A percentile compares a stretch with the other conserved stretches of the same genome.
These are phyloP conservation scores for Rhagonycha lutea DNA, from an alignment of 2,888 invertebrate species.

Conservation along the genomic window DNA sequence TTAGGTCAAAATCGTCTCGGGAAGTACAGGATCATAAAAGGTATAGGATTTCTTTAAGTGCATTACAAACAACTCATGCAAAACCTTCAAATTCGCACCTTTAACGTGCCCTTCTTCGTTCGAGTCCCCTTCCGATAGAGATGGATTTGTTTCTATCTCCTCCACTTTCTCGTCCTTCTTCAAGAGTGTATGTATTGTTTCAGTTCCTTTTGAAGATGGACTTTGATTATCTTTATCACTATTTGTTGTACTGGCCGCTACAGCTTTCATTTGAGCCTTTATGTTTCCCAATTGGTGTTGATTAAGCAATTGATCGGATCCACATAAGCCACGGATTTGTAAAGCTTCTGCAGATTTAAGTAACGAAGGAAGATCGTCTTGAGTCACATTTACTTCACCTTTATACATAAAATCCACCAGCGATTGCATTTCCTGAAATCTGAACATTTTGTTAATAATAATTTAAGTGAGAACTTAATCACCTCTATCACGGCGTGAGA, in stretches of 20 bases:
- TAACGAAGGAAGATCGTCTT: conserved; percentile 80
- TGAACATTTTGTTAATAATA: conserved; percentile 38
- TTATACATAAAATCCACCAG: conserved; percentile 90
- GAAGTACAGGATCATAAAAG: neutral
- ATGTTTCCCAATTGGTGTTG: conserved; percentile 51
- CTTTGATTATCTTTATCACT: conserved; percentile 34
- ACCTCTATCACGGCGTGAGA: no score
- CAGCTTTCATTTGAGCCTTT: conserved; percentile 39
- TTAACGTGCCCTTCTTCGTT: conserved; percentile 47
- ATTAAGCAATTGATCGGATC: conserved; percentile 53
- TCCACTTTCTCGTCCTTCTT: conserved; percentile 47
- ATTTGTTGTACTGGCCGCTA: conserved; percentile 30
- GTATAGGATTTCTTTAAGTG: neutral
- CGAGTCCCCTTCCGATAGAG: conserved; percentile 53
- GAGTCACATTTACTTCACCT: conserved; percentile 86
- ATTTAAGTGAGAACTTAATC: neutral
- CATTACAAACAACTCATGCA: neutral
- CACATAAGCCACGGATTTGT: conserved; percentile 74
- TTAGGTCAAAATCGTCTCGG: neutral
- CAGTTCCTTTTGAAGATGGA: conserved; percentile 22
- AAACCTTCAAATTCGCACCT: conserved; percentile 8
- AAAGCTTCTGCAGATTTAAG: conserved; percentile 82
- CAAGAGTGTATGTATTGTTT: conserved; percentile 20
- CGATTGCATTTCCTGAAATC: conserved; percentile 83
- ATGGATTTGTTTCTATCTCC: conserved; percentile 45